Evolutionary conservation across 2,888 invertebrate genomes (phyloP).

Genomic region (Aspidiotus rigidus): DNA sequence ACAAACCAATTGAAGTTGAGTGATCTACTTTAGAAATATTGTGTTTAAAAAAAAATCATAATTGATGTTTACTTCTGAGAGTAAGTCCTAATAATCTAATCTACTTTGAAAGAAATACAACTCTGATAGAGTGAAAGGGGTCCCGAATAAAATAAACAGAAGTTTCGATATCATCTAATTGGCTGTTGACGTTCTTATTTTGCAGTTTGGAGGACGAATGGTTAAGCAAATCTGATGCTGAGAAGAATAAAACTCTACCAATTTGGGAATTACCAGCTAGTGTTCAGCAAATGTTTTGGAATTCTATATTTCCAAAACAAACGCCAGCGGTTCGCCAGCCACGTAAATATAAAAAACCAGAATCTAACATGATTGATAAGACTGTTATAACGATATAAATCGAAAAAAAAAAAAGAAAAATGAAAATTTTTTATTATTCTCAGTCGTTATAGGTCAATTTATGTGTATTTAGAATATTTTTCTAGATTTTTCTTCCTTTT

Average conservation of each 20-base stretch:
- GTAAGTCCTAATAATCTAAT: no score
- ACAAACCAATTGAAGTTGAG: no score
- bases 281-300: conserved; percentile 30
- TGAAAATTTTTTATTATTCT: neutral
- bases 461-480: conserved; percentile 5
- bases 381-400: conserved; percentile 16
- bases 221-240: conserved; percentile 25
- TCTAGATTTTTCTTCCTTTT: neutral
- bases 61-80: no score
- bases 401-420: no score
- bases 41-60: no score
- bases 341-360: conserved; percentile 29
- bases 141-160: no score
- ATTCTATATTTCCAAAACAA: conserved; percentile 28
- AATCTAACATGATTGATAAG: conserved; percentile 25
- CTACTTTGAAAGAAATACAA: no score
- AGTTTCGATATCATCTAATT: no score
- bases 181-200: no score
- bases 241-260: conserved; percentile 19
- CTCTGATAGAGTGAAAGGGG: no score
- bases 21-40: no score
- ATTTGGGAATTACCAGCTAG: conserved; percentile 31
- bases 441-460: conserved; percentile 13
- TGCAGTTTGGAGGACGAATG: conserved; percentile 30
- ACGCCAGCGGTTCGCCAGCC: conserved; percentile 24